Percentiles rank a stretch among this genome's conserved stretches.
These are phyloP conservation scores for Gandaritis pyraliata DNA, from an alignment of 2,888 invertebrate species.

Conservation along the genomic window DNA sequence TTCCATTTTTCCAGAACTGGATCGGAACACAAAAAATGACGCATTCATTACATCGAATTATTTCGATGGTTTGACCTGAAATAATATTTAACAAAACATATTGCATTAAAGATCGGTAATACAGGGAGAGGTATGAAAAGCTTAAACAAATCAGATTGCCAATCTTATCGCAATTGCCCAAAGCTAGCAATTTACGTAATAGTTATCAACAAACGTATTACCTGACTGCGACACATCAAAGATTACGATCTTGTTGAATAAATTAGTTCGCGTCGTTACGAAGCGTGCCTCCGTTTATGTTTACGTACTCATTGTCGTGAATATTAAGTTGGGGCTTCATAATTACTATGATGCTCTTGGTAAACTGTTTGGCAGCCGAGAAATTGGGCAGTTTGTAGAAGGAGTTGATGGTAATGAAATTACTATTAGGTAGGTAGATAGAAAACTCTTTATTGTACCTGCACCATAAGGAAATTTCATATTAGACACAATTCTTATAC, in stretches of 20 bases:
- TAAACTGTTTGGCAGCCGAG: constrained; percentile 14
- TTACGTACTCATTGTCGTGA: constrained; percentile 35
- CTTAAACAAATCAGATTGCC: constrained; percentile 2
- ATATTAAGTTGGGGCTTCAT: constrained; percentile 29
- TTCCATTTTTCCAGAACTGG: too few relatives aligned
- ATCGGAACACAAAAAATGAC: too few relatives aligned
- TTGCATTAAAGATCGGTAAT: too few relatives aligned
- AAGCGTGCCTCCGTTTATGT: constrained; percentile 48
- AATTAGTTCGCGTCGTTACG: constrained; percentile 63
- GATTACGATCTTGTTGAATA: constrained; percentile 67
- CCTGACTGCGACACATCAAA: constrained; percentile 34
- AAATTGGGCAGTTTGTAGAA: constrained; percentile 5
- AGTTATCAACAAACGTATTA: constrained; percentile 54
- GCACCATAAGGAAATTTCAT: too few relatives aligned
- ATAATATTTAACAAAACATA: too few relatives aligned
- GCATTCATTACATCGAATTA: too few relatives aligned
- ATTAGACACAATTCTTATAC: too few relatives aligned
- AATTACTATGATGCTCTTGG: constrained; percentile 25
- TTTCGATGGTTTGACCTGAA: too few relatives aligned
- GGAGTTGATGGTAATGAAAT: too few relatives aligned
- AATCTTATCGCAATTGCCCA: constrained; percentile 9
- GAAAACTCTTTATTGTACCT: too few relatives aligned
- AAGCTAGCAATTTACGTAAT: constrained; percentile 42
- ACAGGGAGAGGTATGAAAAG: too few relatives aligned
- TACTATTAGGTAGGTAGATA: too few relatives aligned